Base-by-base conservation (phyloP, 2,888 invertebrate genomes). In the Chaetogeoica ovagalla region DNA sequence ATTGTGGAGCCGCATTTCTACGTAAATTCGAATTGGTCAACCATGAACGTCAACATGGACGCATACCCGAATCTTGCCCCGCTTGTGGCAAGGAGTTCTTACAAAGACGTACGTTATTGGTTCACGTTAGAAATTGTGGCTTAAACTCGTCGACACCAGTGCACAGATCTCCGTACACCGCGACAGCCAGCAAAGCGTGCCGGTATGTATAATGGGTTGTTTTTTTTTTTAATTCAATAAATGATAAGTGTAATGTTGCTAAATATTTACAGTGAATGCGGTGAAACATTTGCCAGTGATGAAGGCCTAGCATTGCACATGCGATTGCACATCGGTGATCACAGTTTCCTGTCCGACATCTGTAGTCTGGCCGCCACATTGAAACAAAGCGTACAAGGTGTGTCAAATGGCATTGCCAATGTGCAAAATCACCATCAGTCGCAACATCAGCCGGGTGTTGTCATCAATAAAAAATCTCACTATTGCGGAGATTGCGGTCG, bases 11-110 rank as follows among this genome's bases (percentile, higher is more conserved):
- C 75, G 93, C 93, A 82, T 94, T 94, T 87, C 92, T 93, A 81
- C 89, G 94, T 83, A 94, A 94, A 89, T 94, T 94, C 87, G 94
- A 94, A 86, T 88, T 94, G 83, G 94, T 94, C 69, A 93, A 94
- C 87, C 94, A 94, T 87, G 93, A 93, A 17, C 89, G 93, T 11
- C 89, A 93, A 83, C 94, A 94, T 86, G 94, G 94, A 43, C 89
- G 92, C 81, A 90, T 93, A 83, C 94, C 94, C 68, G 92, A 93
- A 86, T 90, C 93, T 52, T 94, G 94, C 86, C 91, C 93, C 63
- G 91, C 92, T 68, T 94, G 94, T 86, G 93, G 92, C 81, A 94
- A 94, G 86, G 94, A 94, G 88, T 94, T 94, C 87, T 88, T 94
- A 84, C 94, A 94, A 87, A 94, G 94, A 86, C 88, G 94, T 84